Evolutionary conservation across 2,113 vertebrate species (phyloP), one percentile per base, ranked within the genome.

Genomic region (Fukomys damarensis): DNA sequence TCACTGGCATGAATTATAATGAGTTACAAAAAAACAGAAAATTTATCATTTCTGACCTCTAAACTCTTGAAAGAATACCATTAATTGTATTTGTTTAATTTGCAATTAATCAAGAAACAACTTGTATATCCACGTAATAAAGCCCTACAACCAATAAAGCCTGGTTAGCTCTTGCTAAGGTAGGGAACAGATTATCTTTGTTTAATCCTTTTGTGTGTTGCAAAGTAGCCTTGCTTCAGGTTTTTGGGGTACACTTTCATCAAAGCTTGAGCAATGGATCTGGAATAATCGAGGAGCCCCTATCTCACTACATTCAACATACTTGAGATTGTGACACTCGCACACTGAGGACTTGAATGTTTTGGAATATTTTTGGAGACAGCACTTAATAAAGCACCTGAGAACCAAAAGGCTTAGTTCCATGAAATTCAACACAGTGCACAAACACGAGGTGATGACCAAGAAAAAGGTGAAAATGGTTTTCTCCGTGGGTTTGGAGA

Each of bases 391-490:
- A 79, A 98, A 96, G 63, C 98, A 98, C 87, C 99, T 99, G 96
- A 98, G 98, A 59, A 99, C 1, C n/a, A 99, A 98, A 56, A 99
- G 99, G 58, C 98, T 49, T 96, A 99, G 89, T 98, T 99, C 99
- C 32, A 77, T 97, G 12, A 99, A 11, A 76, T 99, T 99, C 74
- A 99, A 96, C 24, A 94, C 7, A 20, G 99, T 98, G 70, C 99
- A 99, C 32, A 99, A 95, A 14, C 98, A 97, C 0, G 99, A 99
- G 0, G 99, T 98, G 82, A 97, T 97, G 76, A 98, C 98, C 98
- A 99, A 99, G 97, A 99, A 99, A 97, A 97, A 98, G 30, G 99
- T 98, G 98, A 99, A 99, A 96, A 99, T 98, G 49, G 97, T 99
- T 97, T 99, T 99, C 98, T 99, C 99, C 0, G 99, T 99, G 63